These are phyloP conservation scores for Elaphurus davidianus DNA, from an alignment of 2,113 vertebrate species.

Conservation along the genomic window DNA sequence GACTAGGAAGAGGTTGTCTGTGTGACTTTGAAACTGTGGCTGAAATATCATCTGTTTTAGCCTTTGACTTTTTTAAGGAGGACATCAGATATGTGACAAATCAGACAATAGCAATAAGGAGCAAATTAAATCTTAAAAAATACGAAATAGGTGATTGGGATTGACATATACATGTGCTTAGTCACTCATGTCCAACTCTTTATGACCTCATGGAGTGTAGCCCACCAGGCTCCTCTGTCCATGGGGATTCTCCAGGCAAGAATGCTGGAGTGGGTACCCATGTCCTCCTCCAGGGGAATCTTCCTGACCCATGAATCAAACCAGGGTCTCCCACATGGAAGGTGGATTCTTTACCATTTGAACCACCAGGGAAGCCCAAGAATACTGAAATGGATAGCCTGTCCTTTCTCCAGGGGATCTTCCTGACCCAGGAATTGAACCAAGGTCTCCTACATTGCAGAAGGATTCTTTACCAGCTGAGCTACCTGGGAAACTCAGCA, in stretches of 20 bases:
- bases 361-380: background rate
- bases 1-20: background rate
- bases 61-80: background rate
- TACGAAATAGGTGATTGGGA: background rate
- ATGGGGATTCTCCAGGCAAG: background rate
- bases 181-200: background rate
- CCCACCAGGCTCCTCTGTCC: background rate
- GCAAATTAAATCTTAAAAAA: background rate
- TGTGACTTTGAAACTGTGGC: background rate
- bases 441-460: background rate
- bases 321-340: background rate
- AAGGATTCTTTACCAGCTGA: background rate
- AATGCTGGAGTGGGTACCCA: background rate
- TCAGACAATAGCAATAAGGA: background rate
- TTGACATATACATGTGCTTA: background rate
- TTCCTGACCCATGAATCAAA: background rate
- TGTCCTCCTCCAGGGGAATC: background rate
- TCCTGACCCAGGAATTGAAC: background rate
- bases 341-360: background rate
- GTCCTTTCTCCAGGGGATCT: background rate
- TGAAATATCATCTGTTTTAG: background rate
- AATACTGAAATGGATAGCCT: background rate
- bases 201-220: background rate
- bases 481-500: background rate
- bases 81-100: background rate